A percentile compares a stretch with the other conserved stretches of the same genome.
Evolutionary conservation across 53 echinoderm and acorn worm species (phyloP).

Genomic region (Apostichopus leukothele): DNA sequence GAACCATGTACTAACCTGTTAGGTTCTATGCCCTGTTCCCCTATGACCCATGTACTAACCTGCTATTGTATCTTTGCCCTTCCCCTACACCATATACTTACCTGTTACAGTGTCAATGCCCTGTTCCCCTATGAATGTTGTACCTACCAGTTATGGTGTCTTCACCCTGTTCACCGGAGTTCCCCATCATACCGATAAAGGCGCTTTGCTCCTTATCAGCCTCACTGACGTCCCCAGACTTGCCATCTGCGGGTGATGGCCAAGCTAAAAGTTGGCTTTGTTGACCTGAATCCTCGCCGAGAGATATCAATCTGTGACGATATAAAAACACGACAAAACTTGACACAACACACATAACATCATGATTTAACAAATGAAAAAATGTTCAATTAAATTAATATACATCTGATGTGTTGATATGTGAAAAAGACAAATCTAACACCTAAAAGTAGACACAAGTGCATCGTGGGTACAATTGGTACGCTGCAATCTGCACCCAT

Average conservation of each 20-base stretch:
- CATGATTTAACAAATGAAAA: background rate
- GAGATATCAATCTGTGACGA: slow-evolving; percentile 77
- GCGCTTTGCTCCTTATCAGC: slow-evolving; percentile 64
- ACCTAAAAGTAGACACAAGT: no score
- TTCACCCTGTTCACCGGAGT: slow-evolving; percentile 40
- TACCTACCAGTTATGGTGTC: slow-evolving; percentile 15
- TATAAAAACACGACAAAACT: background rate
- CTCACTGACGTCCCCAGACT: slow-evolving; percentile 25
- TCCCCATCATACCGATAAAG: slow-evolving; percentile 77
- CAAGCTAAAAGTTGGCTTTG: slow-evolving; percentile 16
- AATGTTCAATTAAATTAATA: no score
- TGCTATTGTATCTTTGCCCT: no score
- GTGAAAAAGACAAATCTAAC: no score
- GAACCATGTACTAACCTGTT: no score
- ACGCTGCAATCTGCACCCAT: no score
- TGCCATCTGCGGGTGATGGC: background rate
- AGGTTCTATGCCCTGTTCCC: no score
- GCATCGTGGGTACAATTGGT: no score
- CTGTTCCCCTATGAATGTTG: background rate
- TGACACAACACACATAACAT: no score
- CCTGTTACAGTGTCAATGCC: background rate
- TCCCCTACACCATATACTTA: background rate
- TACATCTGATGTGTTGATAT: no score
- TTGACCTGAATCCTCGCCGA: slow-evolving; percentile 65
- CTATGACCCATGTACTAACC: no score